Conservation (phyloP, 2,797 vertebrate species). For the Dendrocincla tyrannina region DNA sequence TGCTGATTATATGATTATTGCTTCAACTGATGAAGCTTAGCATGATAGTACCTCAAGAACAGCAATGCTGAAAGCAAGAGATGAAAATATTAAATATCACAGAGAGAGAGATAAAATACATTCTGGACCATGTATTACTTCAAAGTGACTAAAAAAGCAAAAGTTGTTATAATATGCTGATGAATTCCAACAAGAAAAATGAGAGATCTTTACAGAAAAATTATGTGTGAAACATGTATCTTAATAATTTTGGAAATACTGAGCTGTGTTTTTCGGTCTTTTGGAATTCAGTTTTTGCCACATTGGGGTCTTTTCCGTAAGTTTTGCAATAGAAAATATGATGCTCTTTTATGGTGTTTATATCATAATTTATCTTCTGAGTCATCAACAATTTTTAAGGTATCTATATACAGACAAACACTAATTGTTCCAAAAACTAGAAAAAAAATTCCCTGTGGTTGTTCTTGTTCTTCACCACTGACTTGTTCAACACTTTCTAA, state of each 20-base stretch:
- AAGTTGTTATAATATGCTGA: neutral
- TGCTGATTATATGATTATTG: constrained; percentile 53
- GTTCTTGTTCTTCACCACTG: neutral
- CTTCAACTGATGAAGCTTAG: constrained; percentile 17
- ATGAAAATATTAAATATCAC: neutral
- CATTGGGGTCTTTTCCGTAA: neutral
- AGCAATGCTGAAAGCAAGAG: neutral
- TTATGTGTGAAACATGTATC: neutral
- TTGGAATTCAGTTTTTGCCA: neutral
- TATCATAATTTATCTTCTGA: neutral
- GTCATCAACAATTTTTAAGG: neutral
- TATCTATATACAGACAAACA: neutral
- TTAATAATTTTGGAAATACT: neutral
- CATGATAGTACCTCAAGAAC: neutral
- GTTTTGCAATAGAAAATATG: neutral
- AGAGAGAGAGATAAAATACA: constrained; percentile 4
- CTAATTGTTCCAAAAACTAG: neutral
- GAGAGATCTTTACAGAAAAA: neutral
- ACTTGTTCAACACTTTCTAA: neutral
- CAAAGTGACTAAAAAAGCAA: neutral
- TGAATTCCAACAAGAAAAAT: neutral
- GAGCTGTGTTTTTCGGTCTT: neutral
- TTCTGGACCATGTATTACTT: neutral
- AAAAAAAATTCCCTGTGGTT: neutral
- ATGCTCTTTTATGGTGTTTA: neutral